Percentiles rank a stretch among this genome's conserved stretches.
These are phyloP conservation scores for Heliconius nattereri DNA, from an alignment of 1,140 invertebrate species.

Conservation along the genomic window DNA sequence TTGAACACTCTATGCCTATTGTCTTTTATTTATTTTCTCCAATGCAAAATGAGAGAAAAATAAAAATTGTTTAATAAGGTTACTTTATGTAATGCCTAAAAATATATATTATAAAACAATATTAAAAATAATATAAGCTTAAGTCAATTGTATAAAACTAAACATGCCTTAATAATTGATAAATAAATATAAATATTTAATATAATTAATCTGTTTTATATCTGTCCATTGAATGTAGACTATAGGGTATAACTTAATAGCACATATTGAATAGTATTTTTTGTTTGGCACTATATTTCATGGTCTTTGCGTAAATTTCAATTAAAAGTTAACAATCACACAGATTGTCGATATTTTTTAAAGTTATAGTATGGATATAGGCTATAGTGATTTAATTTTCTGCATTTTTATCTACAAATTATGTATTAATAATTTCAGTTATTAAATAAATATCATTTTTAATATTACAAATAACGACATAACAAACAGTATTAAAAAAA, in stretches of 20 bases:
- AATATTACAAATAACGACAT: not conserved
- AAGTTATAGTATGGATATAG: not conserved
- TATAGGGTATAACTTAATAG: not conserved
- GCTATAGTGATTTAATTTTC: not conserved
- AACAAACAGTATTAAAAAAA: not conserved
- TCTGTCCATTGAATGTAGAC: not conserved
- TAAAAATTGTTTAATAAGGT: too few species aligned
- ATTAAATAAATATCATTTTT: not conserved
- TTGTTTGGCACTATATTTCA: not conserved
- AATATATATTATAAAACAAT: not conserved
- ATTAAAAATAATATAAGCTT: not conserved
- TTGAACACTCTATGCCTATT: too few species aligned
- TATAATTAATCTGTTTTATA: not conserved
- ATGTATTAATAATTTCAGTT: not conserved
- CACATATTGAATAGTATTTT: not conserved
- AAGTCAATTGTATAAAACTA: not conserved
- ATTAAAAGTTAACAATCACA: not conserved
- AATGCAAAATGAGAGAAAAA: too few species aligned
- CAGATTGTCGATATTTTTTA: not conserved
- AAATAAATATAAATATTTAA: constrained; percentile 1
- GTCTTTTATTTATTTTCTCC: too few species aligned
- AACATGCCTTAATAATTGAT: constrained; percentile 7
- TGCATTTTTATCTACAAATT: not conserved
- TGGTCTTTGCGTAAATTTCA: not conserved
- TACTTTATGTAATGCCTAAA: too few species aligned